These are phyloP conservation scores for Tapirus terrestris DNA, from an alignment of 2,113 vertebrate species.

Conservation along the genomic window DNA sequence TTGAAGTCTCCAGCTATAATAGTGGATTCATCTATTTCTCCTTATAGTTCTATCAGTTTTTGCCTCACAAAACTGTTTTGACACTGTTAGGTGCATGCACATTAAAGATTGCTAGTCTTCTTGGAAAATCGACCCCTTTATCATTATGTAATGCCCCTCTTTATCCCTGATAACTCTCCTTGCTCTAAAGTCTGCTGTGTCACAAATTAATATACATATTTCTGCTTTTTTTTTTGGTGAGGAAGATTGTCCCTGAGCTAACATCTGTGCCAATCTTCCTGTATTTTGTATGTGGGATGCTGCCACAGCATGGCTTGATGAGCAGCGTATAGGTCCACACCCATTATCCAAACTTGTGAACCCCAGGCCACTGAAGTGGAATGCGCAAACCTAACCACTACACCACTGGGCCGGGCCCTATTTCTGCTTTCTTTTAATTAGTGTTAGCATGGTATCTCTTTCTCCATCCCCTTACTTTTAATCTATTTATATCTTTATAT, in stretches of 20 bases:
- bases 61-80: neutral
- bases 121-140: neutral
- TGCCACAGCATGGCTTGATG: too few relatives aligned
- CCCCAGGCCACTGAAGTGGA: too few relatives aligned
- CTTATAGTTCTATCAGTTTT: neutral
- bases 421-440: neutral
- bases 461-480: neutral
- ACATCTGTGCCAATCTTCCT: too few relatives aligned
- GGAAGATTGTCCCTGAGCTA: too few relatives aligned
- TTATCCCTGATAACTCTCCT: neutral
- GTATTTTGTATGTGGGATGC: too few relatives aligned
- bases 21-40: neutral
- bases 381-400: too few relatives aligned
- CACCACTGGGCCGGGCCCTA: too few relatives aligned
- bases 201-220: neutral
- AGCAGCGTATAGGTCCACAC: too few relatives aligned
- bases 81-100: neutral
- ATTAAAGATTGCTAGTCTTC: neutral
- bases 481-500: neutral
- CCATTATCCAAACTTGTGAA: too few relatives aligned
- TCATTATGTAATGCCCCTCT: neutral
- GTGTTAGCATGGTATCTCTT: neutral
- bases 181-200: neutral
- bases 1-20: neutral
- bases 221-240: neutral